Evolutionary conservation across 2,797 vertebrate genomes (phyloP).

Genomic region (Intellagama lesueurii): DNA sequence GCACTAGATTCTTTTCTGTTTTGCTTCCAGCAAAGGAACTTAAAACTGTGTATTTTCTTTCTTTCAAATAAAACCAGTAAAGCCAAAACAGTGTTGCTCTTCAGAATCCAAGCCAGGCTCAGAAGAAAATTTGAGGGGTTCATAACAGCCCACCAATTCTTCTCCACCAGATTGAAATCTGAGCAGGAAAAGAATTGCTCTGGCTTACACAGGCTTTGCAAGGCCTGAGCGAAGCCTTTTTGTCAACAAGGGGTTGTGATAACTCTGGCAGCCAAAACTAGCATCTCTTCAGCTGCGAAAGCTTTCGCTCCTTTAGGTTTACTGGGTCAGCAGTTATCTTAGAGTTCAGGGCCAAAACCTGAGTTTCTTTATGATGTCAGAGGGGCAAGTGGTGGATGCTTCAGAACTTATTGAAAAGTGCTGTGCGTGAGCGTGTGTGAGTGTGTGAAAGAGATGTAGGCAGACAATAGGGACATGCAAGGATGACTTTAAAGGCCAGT

Average conservation of each 20-base stretch:
- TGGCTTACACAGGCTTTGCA: not conserved
- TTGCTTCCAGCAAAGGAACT: not conserved
- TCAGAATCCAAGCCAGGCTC: not conserved
- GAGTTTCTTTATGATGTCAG: no score
- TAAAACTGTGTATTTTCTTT: not conserved
- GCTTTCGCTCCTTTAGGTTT: no score
- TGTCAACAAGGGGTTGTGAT: not conserved
- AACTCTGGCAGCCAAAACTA: not conserved
- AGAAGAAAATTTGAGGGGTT: not conserved
- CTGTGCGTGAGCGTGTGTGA: no score
- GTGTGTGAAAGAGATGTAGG: no score
- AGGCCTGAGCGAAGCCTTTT: not conserved
- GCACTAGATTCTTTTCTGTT: not conserved
- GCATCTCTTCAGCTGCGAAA: not conserved
- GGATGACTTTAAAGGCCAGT: no score
- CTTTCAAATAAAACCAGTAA: not conserved
- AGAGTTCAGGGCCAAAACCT: no score
- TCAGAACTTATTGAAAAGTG: no score
- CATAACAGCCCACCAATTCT: not conserved
- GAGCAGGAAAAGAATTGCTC: not conserved
- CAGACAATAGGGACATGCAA: no score
- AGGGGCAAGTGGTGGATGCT: no score
- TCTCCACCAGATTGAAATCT: not conserved
- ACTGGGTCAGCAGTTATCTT: no score
- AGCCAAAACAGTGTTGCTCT: not conserved